phyloP scores from a whole-genome alignment of 2,797 vertebrate species.

The Ispidina lecontei region DNA sequence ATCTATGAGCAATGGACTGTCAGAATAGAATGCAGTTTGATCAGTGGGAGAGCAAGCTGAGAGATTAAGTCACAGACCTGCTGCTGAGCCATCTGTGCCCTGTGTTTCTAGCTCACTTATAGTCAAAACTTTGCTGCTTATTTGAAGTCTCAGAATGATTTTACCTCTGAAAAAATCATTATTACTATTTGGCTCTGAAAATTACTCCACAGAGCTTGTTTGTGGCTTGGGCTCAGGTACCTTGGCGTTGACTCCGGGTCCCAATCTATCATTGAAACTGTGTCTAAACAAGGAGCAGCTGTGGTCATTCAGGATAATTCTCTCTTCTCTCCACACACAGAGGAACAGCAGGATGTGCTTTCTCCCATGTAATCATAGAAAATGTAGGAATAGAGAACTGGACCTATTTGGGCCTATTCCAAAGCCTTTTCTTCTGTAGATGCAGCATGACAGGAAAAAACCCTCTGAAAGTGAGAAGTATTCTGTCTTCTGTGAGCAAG shows the following conservation, averaged over 20 bases:
- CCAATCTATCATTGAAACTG: neutral
- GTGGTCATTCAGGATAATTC: neutral
- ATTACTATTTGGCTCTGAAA: neutral
- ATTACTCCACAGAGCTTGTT: neutral
- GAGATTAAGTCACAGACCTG: neutral
- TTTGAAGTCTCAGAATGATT: neutral
- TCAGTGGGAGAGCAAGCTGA: neutral
- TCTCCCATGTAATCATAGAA: neutral
- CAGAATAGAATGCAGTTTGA: neutral
- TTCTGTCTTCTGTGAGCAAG: neutral
- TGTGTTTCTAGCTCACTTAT: neutral
- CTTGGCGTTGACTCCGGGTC: neutral
- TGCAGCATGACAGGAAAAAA: neutral
- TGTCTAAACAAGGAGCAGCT: constrained; percentile 14
- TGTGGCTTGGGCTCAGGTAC: neutral
- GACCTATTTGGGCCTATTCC: neutral
- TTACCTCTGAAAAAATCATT: neutral
- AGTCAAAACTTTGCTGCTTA: neutral
- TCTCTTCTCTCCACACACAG: neutral
- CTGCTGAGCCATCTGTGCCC: neutral
- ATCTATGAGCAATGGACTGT: neutral
- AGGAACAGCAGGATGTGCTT: neutral
- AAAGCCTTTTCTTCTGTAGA: neutral
- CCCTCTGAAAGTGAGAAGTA: neutral
- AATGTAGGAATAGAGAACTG: neutral